Conservation (phyloP, 2,797 vertebrate species). For the Choloepus didactylus region DNA sequence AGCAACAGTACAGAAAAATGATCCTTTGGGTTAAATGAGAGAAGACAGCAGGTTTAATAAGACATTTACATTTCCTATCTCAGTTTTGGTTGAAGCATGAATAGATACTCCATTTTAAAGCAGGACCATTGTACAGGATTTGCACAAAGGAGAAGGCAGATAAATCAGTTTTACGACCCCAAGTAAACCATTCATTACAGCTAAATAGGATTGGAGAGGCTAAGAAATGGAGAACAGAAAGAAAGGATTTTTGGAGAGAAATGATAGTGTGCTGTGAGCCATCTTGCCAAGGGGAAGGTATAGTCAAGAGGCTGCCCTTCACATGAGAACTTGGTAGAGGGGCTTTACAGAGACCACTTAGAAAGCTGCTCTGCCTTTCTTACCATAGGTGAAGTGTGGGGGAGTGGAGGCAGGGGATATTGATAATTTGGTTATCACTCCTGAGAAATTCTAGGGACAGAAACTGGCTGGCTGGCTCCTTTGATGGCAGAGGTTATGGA, state of each 20-base stretch:
- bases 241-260: background rate
- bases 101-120: background rate
- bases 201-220: background rate
- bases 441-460: background rate
- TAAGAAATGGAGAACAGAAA: background rate
- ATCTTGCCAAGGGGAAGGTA: background rate
- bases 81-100: background rate
- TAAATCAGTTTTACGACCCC: background rate
- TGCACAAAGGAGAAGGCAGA: background rate
- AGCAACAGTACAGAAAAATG: constrained; percentile 8
- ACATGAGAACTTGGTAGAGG: background rate
- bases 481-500: background rate
- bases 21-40: background rate
- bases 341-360: background rate
- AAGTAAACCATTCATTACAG: background rate
- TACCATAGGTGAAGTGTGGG: background rate
- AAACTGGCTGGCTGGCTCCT: background rate
- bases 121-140: background rate
- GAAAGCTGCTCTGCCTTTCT: background rate
- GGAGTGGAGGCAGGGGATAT: too few relatives aligned
- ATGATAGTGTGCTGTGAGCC: background rate
- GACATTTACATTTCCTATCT: constrained; percentile 10
- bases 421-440: background rate
- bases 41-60: background rate
- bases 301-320: too few relatives aligned